A percentile compares a stretch with the other conserved stretches of the same genome.
Conservation (phyloP, 2,113 vertebrate genomes). For the Meriones unguiculatus region DNA sequence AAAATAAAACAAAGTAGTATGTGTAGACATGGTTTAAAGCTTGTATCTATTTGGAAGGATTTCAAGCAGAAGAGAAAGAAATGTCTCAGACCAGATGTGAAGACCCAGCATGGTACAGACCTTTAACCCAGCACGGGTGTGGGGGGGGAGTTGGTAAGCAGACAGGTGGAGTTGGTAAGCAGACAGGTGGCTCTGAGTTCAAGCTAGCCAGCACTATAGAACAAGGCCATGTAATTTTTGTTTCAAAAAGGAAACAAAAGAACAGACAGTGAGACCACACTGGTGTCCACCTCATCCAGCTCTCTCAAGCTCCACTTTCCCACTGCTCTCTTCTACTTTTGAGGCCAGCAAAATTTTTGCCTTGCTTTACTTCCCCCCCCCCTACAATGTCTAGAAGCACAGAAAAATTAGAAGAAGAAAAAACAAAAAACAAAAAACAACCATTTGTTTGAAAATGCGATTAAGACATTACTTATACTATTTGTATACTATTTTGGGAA, state of each 20-base stretch:
- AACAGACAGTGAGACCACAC: not conserved
- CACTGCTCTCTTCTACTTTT: not conserved
- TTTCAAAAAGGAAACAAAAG: not conserved
- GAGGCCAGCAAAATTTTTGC: not conserved
- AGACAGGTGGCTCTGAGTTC: not conserved
- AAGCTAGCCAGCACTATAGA: not conserved
- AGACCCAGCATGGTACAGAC: not conserved
- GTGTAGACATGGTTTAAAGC: not conserved
- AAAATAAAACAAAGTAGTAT: not conserved
- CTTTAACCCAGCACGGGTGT: not conserved
- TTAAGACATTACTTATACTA: not conserved
- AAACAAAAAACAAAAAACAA: not conserved
- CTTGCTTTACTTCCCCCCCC: not conserved
- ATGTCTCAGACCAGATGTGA: not conserved
- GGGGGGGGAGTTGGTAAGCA: too few relatives aligned
- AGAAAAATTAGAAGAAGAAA: not conserved
- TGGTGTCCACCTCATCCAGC: not conserved
- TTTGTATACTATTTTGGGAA: not conserved
- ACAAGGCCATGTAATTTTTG: not conserved
- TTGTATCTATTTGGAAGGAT: not conserved
- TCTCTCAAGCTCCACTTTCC: not conserved
- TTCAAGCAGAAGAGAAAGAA: not conserved
- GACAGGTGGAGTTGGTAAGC: too few relatives aligned
- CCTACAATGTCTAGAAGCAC: constrained; percentile 29
- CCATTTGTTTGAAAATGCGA: constrained; percentile 1